These are phyloP conservation scores for Cantharis rustica DNA, from an alignment of 2,888 invertebrate genomes.

Conservation along the genomic window DNA sequence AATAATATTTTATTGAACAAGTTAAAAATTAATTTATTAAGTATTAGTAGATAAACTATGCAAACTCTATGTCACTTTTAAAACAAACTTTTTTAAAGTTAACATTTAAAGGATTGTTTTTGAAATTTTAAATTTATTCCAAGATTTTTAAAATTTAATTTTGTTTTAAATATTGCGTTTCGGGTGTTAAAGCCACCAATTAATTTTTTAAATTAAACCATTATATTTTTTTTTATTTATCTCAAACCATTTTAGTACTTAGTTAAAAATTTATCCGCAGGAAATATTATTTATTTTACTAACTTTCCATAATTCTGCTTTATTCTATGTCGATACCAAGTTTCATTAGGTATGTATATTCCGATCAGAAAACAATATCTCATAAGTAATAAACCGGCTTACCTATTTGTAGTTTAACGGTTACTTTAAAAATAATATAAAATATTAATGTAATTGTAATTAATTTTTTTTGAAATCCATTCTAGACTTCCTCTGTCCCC, in stretches of 20 bases:
- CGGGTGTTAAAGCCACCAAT: too few relatives aligned
- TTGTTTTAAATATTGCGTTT: too few relatives aligned
- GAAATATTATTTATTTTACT: slow-evolving; percentile 9
- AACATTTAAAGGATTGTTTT: too few relatives aligned
- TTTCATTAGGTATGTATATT: slow-evolving; percentile 37
- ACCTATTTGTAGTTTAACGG: not conserved
- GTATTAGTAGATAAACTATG: too few relatives aligned
- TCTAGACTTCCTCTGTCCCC: slow-evolving; percentile 62
- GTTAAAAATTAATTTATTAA: too few relatives aligned
- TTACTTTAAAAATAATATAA: not conserved
- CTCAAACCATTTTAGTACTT: not conserved
- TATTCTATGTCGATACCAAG: slow-evolving; percentile 41
- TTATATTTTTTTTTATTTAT: too few relatives aligned
- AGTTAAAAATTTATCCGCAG: not conserved
- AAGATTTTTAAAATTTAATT: too few relatives aligned
- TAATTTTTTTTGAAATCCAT: slow-evolving; percentile 20
- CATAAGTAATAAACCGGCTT: not conserved
- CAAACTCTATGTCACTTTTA: too few relatives aligned
- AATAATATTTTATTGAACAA: too few relatives aligned
- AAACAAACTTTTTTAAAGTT: too few relatives aligned
- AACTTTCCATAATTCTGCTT: slow-evolving; percentile 25
- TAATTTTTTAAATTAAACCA: too few relatives aligned
- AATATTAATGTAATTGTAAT: not conserved
- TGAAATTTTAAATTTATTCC: too few relatives aligned
- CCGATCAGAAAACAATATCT: not conserved